Evolutionary conservation across 1,140 invertebrate species (phyloP), one percentile per base, ranked within the genome.

Genomic region (Myzus persicae): DNA sequence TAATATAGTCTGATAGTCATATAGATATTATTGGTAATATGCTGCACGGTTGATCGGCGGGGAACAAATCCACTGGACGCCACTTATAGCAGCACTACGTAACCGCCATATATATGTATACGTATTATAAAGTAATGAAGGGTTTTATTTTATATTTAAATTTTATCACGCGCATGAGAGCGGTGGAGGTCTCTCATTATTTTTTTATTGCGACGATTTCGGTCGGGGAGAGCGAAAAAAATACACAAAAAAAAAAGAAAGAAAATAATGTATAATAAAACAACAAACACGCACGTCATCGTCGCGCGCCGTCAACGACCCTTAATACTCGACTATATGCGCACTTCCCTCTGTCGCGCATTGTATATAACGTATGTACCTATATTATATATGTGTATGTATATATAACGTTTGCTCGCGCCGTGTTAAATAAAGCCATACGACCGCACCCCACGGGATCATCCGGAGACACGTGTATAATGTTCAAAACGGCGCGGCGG

Each of bases 381-480:
- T 9, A 31, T 40, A 40, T 36, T 54, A 40, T 40, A 40, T 40
- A 40, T 7, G 18, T 20, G 31, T n/a, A 89, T 59, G 38, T 90
- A 20, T 36, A 9, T 59, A 40, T 81, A 81, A 81, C 51, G 89
- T 90, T 90, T 90, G 87, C n/a, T 36, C 89, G 89, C 38, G 51
- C 24, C 54, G 89, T 42, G 81, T 93, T 51, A 85, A 84, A 93
- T 93, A 93, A 93, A 84, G 91, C 91, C 91, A 82, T 93, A 92
- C 91, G 89, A 93, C 46, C 46, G 81, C 91, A 48, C 81, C 91
- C 76, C 91, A n/a, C 91, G 81, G 91, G 91, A 93, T 93, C 91
- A 84, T 93, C 76, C 44, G 67, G 44, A 54, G 91, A 93, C 91
- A 93, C 91, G 91, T 93, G 91, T 93, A 67, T 67, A 93, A 93